Evolutionary conservation across 2,888 invertebrate genomes (phyloP).

Genomic region (Eupeodes latifasciatus): DNA sequence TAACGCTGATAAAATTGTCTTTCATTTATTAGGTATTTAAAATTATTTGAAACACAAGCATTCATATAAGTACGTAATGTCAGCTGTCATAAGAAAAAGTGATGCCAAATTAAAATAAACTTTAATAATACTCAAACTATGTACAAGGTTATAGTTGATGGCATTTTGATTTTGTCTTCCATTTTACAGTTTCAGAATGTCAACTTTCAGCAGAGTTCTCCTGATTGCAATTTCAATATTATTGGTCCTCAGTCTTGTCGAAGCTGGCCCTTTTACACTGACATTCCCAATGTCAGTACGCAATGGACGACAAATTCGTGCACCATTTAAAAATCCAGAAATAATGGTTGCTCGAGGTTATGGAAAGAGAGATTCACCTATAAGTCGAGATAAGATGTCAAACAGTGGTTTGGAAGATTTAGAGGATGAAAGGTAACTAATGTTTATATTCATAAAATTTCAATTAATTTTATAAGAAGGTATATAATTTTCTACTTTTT

Average conservation of each 20-base stretch:
- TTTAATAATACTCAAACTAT: too few species aligned
- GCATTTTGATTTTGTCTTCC: too few species aligned
- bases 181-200: slow-evolving; percentile 62
- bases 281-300: slow-evolving; percentile 76
- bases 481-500: slow-evolving; percentile 3
- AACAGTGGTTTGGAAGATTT: slow-evolving; percentile 55
- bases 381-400: slow-evolving; percentile 60
- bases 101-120: too few species aligned
- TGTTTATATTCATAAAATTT: not conserved
- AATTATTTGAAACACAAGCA: too few species aligned
- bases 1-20: too few species aligned
- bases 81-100: too few species aligned
- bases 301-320: slow-evolving; percentile 78
- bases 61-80: too few species aligned
- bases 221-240: slow-evolving; percentile 63
- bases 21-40: too few species aligned
- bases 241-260: slow-evolving; percentile 68
- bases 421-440: slow-evolving; percentile 62
- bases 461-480: not conserved
- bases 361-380: slow-evolving; percentile 77
- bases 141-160: too few species aligned
- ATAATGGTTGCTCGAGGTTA: slow-evolving; percentile 80
- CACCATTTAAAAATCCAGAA: slow-evolving; percentile 78
- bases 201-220: slow-evolving; percentile 61
- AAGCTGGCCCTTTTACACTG: slow-evolving; percentile 77